Percentiles rank a stretch among this genome's conserved stretches.
These are phyloP conservation scores for Drosophila fuyamai DNA, from an alignment of 1,140 invertebrate genomes.

Conservation along the genomic window DNA sequence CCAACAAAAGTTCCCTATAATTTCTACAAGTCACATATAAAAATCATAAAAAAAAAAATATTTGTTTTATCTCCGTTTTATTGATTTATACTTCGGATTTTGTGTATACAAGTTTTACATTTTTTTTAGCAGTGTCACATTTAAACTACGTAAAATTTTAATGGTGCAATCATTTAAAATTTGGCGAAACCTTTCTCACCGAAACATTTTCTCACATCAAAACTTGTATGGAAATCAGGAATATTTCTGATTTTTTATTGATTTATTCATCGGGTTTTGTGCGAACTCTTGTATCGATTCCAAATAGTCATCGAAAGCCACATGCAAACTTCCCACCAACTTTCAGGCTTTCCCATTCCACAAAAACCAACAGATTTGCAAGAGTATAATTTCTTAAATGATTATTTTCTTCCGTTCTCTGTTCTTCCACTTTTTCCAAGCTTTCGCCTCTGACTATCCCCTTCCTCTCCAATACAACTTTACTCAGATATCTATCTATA, in stretches of 20 bases:
- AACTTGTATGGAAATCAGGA: neutral
- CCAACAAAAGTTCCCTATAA: too few relatives aligned
- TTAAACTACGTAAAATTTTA: neutral
- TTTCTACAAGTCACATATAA: too few relatives aligned
- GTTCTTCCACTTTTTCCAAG: conserved; percentile 15
- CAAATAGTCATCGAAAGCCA: neutral
- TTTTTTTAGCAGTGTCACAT: neutral
- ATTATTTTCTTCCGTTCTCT: conserved; percentile 39
- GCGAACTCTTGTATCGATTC: neutral
- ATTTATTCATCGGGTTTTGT: neutral
- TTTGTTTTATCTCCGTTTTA: too few relatives aligned
- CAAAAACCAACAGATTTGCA: neutral
- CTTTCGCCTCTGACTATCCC: conserved; percentile 12
- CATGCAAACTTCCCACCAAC: conserved; percentile 14
- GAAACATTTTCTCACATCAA: neutral
- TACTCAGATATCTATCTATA: neutral
- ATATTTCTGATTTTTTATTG: neutral
- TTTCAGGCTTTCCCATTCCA: conserved; percentile 17
- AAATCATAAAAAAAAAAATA: too few relatives aligned
- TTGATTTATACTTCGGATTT: too few relatives aligned
- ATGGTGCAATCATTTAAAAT: too few relatives aligned
- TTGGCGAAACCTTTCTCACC: too few relatives aligned
- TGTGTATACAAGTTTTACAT: too few relatives aligned
- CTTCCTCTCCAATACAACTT: neutral
- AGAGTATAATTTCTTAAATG: conserved; percentile 21